These are phyloP conservation scores for Pterostichus madidus DNA, from an alignment of 2,888 invertebrate species.

Conservation along the genomic window DNA sequence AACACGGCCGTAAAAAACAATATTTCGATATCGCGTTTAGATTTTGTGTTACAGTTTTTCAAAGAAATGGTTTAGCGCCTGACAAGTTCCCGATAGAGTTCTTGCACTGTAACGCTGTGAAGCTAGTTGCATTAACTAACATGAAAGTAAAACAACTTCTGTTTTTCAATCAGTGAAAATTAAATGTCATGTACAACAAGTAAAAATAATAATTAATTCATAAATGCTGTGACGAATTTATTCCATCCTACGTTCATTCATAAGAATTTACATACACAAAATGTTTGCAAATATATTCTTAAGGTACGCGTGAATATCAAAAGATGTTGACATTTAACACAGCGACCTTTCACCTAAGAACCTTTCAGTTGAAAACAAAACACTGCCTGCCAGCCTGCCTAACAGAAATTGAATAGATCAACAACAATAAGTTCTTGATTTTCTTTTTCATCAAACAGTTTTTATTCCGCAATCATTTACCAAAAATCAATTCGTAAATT, in stretches of 20 bases:
- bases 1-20: too few relatives aligned
- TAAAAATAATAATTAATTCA: constrained; percentile 32
- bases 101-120: background rate
- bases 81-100: background rate
- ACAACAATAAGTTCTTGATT: background rate
- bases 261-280: constrained; percentile 55
- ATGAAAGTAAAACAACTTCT: background rate
- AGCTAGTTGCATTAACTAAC: background rate
- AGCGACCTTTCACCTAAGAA: constrained; percentile 53
- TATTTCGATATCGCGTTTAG: too few relatives aligned
- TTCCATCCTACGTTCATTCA: constrained; percentile 50
- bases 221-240: constrained; percentile 33
- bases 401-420: constrained; percentile 29
- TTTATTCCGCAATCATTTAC: too few relatives aligned
- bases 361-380: constrained; percentile 48
- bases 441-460: too few relatives aligned
- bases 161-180: background rate
- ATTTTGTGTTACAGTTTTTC: background rate
- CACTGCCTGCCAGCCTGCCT: constrained; percentile 16
- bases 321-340: constrained; percentile 56
- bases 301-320: constrained; percentile 52
- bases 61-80: background rate
- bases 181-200: constrained; percentile 25
- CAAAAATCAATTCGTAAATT: too few relatives aligned
- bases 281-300: constrained; percentile 45